Evolutionary conservation across 2,113 vertebrate genomes (phyloP).

Genomic region (Egretta garzetta): DNA sequence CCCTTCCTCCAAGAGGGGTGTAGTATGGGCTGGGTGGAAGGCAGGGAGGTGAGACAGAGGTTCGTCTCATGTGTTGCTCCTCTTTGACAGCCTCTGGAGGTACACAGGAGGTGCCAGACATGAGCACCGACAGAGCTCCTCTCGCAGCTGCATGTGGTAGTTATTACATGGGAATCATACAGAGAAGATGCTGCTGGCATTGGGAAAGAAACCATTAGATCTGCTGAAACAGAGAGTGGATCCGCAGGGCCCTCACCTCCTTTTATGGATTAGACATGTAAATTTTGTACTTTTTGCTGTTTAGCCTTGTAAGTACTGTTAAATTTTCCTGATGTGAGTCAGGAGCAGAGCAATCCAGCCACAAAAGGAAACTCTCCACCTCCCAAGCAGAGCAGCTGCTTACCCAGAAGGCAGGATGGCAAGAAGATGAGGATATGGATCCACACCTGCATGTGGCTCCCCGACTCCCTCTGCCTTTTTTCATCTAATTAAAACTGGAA

Average conservation of each 20-base stretch:
- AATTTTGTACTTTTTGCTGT: background rate
- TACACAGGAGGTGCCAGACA: background rate
- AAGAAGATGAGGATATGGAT: background rate
- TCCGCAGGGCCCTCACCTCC: background rate
- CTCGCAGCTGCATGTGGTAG: rapidly evolving
- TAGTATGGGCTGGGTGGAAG: rapidly evolving
- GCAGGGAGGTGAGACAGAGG: background rate
- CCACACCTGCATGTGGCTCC: background rate
- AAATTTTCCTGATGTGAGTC: background rate
- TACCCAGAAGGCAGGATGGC: background rate
- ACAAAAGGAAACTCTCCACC: background rate
- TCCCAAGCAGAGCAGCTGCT: background rate
- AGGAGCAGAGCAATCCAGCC: background rate
- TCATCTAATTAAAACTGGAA: background rate
- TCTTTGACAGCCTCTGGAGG: background rate
- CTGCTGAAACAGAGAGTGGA: background rate
- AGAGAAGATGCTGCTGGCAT: background rate
- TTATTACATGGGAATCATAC: no score
- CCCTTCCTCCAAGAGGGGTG: background rate
- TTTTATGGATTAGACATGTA: background rate
- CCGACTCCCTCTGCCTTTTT: background rate
- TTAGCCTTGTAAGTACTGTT: background rate
- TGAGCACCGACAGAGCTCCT: rapidly evolving
- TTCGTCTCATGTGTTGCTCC: background rate
- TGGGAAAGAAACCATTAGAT: background rate